Evolutionary conservation across 2,888 invertebrate species (phyloP).

Genomic region (Cerastis leucographa): DNA sequence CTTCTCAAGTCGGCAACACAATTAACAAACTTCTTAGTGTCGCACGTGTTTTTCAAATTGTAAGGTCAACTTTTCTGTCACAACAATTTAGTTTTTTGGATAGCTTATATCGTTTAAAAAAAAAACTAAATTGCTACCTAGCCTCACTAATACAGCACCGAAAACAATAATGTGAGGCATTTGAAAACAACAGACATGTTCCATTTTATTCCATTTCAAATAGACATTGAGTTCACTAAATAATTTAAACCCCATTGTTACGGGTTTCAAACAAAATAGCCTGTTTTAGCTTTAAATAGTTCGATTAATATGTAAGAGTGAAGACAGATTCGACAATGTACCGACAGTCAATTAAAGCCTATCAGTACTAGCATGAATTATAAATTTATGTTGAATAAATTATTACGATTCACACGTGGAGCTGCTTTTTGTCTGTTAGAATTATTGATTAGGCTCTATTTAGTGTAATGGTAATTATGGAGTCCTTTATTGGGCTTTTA

Average conservation of each 20-base stretch:
- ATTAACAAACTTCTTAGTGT: neutral
- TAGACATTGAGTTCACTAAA: slow-evolving; percentile 39
- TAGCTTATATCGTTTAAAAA: neutral
- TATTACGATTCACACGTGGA: slow-evolving; percentile 24
- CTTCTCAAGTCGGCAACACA: neutral
- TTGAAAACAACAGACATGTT: slow-evolving; percentile 13
- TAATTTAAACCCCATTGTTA: slow-evolving; percentile 34
- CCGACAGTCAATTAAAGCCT: slow-evolving; percentile 57
- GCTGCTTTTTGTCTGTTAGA: slow-evolving; percentile 14
- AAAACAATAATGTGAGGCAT: neutral
- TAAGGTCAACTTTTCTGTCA: neutral
- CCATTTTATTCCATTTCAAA: slow-evolving; percentile 23
- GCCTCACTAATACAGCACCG: neutral
- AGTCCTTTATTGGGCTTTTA: neutral
- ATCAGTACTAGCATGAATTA: slow-evolving; percentile 39
- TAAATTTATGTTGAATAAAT: slow-evolving; percentile 57
- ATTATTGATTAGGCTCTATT: slow-evolving; percentile 37
- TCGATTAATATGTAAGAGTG: slow-evolving; percentile 56
- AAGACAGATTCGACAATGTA: slow-evolving; percentile 64
- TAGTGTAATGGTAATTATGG: slow-evolving; percentile 10
- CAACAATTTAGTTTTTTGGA: neutral
- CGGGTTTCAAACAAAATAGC: slow-evolving; percentile 27
- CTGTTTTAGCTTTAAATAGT: slow-evolving; percentile 50
- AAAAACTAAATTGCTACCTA: neutral
- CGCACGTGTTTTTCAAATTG: neutral